Base-by-base conservation (phyloP, 1,140 invertebrate genomes). In the Heterodera carotae region DNA sequence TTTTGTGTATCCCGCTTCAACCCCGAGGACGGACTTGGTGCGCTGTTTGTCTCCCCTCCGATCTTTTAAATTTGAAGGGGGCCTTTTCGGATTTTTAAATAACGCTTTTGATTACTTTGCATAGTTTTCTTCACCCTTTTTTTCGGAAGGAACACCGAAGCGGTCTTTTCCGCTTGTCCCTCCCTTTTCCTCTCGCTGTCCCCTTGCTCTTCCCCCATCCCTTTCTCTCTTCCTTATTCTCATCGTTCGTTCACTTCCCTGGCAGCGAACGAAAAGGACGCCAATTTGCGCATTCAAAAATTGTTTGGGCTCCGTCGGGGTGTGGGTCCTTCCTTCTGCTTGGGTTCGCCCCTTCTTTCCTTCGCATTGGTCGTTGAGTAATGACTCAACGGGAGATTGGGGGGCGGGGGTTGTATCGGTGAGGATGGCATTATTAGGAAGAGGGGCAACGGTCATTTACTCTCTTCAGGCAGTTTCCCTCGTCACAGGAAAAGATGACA, bases 201-300 rank as follows among this genome's bases (percentile, higher is more conserved):
- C 62, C 64, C 25, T 22, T 8, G 33, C 33, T 68, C 27, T 68
- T 6, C 34, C 22, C 34, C 48, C 25, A 48, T 18, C 70, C 53
- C 34, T n/a, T 22, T 10, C 18, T n/a, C n/a, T n/a, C n/a, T n/a
- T n/a, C n/a, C n/a, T n/a, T n/a, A n/a, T n/a, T 15, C 60, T 64
- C n/a, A 27, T 64, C 56, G 71, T 60, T 62, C 27, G 27, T 25
- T 33, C 39, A 25, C 39, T n/a, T 34, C 60, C 34, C 29, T 48
- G 53, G 6, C 34, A 33, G 33, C 31, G 48, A 74, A 60, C 71
- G 71, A 64, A 74, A 74, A 56, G 39, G 71, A 74, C 71, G 71
- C 71, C 71, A 74, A 74, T 74, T 74, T 74, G 71, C 71, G 71
- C 71, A 74, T 74, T 74, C 71, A 74, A 74, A 74, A 74, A 62